Conservation (phyloP, 2,888 invertebrate genomes). For the Cryptocheilus praepositus region DNA sequence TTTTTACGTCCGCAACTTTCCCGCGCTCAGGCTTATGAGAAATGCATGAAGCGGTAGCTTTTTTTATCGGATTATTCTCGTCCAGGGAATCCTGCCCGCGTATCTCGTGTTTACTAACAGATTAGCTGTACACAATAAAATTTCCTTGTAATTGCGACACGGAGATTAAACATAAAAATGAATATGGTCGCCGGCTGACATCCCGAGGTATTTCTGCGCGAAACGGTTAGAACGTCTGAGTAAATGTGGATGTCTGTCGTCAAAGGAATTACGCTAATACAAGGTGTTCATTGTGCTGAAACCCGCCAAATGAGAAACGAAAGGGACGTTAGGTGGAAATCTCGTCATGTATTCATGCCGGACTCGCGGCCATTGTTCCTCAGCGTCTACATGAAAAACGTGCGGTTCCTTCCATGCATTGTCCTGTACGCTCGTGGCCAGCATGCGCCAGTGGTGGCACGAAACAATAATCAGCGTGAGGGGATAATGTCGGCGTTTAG, state of each 20-base stretch:
- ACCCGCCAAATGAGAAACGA: background rate
- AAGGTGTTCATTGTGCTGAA: background rate
- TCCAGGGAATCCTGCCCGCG: too few relatives aligned
- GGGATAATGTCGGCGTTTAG: conserved; percentile 5
- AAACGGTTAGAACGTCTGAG: too few relatives aligned
- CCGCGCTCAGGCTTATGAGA: too few relatives aligned
- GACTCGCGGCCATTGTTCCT: conserved; percentile 17
- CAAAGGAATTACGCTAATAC: background rate
- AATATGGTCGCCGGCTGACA: too few relatives aligned
- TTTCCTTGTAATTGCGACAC: too few relatives aligned
- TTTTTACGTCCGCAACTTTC: too few relatives aligned
- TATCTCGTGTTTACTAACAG: too few relatives aligned
- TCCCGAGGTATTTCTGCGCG: too few relatives aligned
- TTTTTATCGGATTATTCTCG: too few relatives aligned
- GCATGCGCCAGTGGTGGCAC: conserved; percentile 4
- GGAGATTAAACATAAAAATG: too few relatives aligned
- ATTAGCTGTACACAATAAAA: too few relatives aligned
- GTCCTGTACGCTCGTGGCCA: conserved; percentile 2
- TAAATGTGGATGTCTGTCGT: background rate
- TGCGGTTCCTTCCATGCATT: conserved; percentile 11
- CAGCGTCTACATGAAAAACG: conserved; percentile 16
- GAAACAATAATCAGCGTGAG: conserved; percentile 5
- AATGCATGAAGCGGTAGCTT: too few relatives aligned
- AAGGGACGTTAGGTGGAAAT: background rate
- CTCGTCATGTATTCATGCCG: conserved; percentile 8